Percentiles rank a stretch among this genome's conserved stretches.
Evolutionary conservation across 64 coral and sea anemone genomes (phyloP).

Genomic region (Anthopleura sola): DNA sequence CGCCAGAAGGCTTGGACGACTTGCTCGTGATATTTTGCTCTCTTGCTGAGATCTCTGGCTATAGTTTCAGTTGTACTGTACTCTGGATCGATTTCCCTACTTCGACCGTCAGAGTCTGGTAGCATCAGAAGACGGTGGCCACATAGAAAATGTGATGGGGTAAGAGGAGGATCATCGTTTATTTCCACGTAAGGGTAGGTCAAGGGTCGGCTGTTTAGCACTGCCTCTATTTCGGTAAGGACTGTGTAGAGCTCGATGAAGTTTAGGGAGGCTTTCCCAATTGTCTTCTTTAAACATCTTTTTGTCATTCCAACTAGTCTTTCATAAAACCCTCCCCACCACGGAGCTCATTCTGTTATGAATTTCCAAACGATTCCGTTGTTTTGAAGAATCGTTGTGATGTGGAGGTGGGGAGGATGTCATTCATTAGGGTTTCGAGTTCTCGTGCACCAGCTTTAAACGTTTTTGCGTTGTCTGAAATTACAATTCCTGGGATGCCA

Average conservation of each 20-base stretch:
- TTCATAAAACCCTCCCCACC: constrained; percentile 22
- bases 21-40: constrained; percentile 20
- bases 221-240: constrained; percentile 36
- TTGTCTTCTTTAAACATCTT: constrained; percentile 6
- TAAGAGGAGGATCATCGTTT: constrained; percentile 21
- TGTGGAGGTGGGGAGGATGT: background rate
- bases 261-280: constrained; percentile 6
- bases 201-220: constrained; percentile 26
- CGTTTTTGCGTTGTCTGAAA: constrained; percentile 35
- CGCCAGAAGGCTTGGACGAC: constrained; percentile 35
- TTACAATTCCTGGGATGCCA: constrained; percentile 9
- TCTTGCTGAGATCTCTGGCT: constrained; percentile 12
- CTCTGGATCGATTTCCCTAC: background rate
- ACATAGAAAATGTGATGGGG: constrained; percentile 34
- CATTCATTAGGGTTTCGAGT: background rate
- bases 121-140: constrained; percentile 11
- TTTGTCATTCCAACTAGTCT: constrained; percentile 18
- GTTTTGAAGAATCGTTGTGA: background rate
- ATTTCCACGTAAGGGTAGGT: constrained; percentile 14
- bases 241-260: constrained; percentile 1
- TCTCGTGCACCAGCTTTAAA: constrained; percentile 24
- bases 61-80: background rate
- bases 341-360: constrained; percentile 12
- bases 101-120: background rate
- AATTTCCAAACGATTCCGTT: constrained; percentile 19